Base-by-base conservation (phyloP, 2,797 vertebrate genomes). In the Trematomus bernacchii region DNA sequence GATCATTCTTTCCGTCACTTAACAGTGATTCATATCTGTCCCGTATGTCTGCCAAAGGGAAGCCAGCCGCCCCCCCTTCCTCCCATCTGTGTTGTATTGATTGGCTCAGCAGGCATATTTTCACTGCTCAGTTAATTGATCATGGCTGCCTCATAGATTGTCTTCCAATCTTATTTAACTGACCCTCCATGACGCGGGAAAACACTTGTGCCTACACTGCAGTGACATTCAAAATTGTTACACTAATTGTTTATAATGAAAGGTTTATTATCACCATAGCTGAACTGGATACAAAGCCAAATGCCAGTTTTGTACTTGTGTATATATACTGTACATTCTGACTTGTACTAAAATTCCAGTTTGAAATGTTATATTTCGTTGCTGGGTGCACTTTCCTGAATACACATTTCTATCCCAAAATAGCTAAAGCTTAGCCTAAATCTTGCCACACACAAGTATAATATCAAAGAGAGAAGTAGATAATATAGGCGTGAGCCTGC, bases 401-500 rank as follows among this genome's bases (percentile, higher is more conserved):
- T 46, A 47, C 30, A 58, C 42, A 52, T 33, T 67, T 75, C 40
- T 6, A n/a, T 64, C 63, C 77, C 68, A 68, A 90, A 87, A 87
- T 73, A 89, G 67, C 52, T 68, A 58, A 80, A 85, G 84, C 83
- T 87, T 77, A 84, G 80, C 44, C 76, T 85, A 66, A 85, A 85
- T 81, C 83, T 82, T 76, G 71, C 62, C 71, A 52, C 83, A 76
- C 66, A 76, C 73, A 64, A 19, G 63, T 61, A 46, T 65, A 61
- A 90, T 77, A 87, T 92, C 89, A 89, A 91, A 88, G 84, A 71
- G 81, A 73, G 83, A 80, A 83, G 85, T 69, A 85, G 87, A 91
- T 84, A 82, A 81, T 80, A 87, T 63, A 88, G 83, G 73, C 79
- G 37, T 59, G 71, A 85, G 87, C 85, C 87, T 87, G 74, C 77